phyloP scores from a whole-genome alignment of 2,888 invertebrate species.

The Pycnomerus fuliginosus region DNA sequence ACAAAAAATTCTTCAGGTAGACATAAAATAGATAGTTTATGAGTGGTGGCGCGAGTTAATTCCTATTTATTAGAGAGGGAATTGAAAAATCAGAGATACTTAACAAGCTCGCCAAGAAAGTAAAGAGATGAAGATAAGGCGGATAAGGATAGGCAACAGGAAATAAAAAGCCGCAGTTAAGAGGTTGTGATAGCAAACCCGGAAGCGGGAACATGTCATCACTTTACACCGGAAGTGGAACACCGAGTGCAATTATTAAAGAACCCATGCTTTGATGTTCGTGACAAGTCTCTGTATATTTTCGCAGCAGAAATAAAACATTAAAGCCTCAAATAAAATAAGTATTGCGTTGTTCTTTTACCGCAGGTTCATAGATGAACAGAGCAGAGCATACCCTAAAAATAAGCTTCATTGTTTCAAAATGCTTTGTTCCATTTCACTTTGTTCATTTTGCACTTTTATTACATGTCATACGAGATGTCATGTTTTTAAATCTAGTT shows the following conservation, averaged over 20 bases:
- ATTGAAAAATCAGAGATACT: conserved; percentile 18
- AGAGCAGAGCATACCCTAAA: too few relatives aligned
- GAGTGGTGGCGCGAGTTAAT: too few relatives aligned
- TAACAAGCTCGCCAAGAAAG: conserved; percentile 22
- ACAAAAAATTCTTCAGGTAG: too few relatives aligned
- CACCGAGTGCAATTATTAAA: conserved; percentile 28
- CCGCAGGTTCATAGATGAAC: too few relatives aligned
- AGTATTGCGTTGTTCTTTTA: background rate
- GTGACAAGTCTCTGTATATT: conserved; percentile 21
- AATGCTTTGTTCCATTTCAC: too few relatives aligned
- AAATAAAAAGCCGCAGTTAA: conserved; percentile 29
- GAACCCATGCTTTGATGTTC: conserved; percentile 23
- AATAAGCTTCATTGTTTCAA: too few relatives aligned
- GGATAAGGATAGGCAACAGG: conserved; percentile 27
- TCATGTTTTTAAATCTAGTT: too few relatives aligned
- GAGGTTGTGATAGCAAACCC: conserved; percentile 28
- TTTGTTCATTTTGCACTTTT: too few relatives aligned
- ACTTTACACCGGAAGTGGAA: conserved; percentile 28
- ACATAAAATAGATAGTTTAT: too few relatives aligned
- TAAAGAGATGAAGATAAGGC: conserved; percentile 26
- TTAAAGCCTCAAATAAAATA: conserved; percentile 8
- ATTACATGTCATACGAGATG: too few relatives aligned
- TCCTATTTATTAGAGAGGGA: too few relatives aligned
- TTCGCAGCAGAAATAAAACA: conserved; percentile 17
- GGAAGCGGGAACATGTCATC: conserved; percentile 29